These are phyloP conservation scores for Agonopterix arenella DNA, from an alignment of 2,888 invertebrate species.

Conservation along the genomic window DNA sequence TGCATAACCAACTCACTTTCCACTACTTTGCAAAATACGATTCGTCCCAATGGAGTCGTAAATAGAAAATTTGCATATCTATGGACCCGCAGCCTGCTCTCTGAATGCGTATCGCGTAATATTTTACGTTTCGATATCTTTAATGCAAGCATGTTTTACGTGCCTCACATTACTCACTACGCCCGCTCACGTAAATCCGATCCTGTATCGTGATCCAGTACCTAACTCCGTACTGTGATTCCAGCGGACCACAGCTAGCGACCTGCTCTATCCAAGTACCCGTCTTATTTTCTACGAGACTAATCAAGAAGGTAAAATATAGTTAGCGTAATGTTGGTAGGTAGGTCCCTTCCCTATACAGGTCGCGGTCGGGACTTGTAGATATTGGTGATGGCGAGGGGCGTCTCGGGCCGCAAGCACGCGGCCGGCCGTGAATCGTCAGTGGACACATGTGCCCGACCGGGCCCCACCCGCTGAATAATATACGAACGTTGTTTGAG, in stretches of 20 bases:
- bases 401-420: conserved; percentile 20
- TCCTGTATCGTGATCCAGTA: not conserved
- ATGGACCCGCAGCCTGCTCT: conserved; percentile 24
- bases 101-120: conserved; percentile 40
- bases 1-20: conserved; percentile 11
- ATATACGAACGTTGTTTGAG: conserved; percentile 53
- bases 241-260: not conserved
- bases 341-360: too few species aligned
- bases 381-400: too few species aligned
- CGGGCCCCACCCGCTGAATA: conserved; percentile 47
- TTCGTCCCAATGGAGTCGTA: conserved; percentile 33
- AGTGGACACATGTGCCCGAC: conserved; percentile 55
- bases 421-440: conserved; percentile 38
- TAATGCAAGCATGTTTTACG: conserved; percentile 41
- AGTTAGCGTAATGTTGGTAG: conserved; percentile 11
- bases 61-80: conserved; percentile 38
- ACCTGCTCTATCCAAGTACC: not conserved
- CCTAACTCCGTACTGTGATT: not conserved
- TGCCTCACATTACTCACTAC: conserved; percentile 33
- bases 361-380: too few species aligned
- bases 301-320: conserved; percentile 21
- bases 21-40: conserved; percentile 28
- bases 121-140: conserved; percentile 51
- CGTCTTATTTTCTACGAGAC: conserved; percentile 7
- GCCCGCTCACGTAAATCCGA: conserved; percentile 13